phyloP scores from a whole-genome alignment of 2,797 vertebrate genomes.

The Peromyscus melanophrys region DNA sequence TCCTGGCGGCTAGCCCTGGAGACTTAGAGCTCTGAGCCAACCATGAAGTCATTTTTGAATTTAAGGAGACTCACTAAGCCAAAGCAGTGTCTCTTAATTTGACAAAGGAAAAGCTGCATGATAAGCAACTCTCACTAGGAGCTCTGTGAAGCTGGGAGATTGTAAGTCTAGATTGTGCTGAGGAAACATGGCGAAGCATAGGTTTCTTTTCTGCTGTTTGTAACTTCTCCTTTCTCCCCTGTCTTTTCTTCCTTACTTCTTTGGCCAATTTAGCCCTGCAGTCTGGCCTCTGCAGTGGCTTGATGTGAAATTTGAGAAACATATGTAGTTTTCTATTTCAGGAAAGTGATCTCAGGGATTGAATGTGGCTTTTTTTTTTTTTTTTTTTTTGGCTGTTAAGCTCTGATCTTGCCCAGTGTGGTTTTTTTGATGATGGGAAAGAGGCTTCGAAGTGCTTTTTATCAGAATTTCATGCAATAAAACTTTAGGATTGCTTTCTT shows the following conservation, averaged over 20 bases:
- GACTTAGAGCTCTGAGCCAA: conserved; percentile 90
- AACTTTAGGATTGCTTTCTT: conserved; percentile 70
- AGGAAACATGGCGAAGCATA: conserved; percentile 83
- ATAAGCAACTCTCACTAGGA: conserved; percentile 87
- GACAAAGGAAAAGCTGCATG: conserved; percentile 91
- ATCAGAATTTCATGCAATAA: conserved; percentile 80
- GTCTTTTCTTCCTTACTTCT: conserved; percentile 63
- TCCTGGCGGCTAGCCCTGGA: conserved; percentile 90
- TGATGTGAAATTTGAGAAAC: conserved; percentile 93
- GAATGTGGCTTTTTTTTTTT: conserved; percentile 85
- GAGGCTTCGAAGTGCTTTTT: conserved; percentile 79
- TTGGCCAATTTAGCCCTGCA: conserved; percentile 87
- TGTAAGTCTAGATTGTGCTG: conserved; percentile 86
- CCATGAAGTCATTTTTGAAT: conserved; percentile 93
- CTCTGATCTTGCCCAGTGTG: conserved; percentile 91
- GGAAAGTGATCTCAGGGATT: conserved; percentile 92
- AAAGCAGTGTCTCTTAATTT: conserved; percentile 92
- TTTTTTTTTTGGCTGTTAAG: conserved; percentile 88
- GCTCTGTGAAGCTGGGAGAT: conserved; percentile 83
- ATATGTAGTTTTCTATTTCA: conserved; percentile 93
- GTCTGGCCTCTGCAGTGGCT: conserved; percentile 89
- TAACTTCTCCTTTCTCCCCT: conserved; percentile 63
- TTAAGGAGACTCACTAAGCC: conserved; percentile 92
- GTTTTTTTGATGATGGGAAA: conserved; percentile 85
- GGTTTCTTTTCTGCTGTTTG: conserved; percentile 82